Base-by-base conservation (phyloP, 2,888 invertebrate genomes). In the Diaprepes abbreviatus region DNA sequence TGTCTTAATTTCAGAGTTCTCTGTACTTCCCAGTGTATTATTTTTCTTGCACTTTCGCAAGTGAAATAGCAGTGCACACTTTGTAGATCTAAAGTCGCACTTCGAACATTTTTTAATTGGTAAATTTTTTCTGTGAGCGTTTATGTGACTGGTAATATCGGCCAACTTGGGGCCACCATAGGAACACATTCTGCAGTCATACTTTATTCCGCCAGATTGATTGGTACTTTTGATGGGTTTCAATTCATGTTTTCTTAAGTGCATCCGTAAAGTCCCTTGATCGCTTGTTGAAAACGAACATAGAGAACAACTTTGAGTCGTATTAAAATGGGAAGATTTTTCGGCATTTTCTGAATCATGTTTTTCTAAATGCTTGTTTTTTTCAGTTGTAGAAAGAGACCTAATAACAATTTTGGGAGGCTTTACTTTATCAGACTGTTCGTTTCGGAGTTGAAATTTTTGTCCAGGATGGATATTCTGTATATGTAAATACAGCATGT, bases 401-500 rank as follows among this genome's bases (percentile, higher is more conserved):
- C 2, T 1, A 21, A 6, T 10, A 21, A n/a, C n/a, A n/a, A 10
- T 3, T 2, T n/a, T 7, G n/a, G 12, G 10, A 21, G 24, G 3
- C 5, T 24, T 24, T 24, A 45, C 19, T 1, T n/a, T n/a, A n/a
- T n/a, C n/a, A 21, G 21, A 21, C 45, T 17, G 5, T 19, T 6
- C 6, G 12, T 48, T 14, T 12, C 4, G 28, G 3, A 58, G 16
- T 35, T 48, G 45, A 35, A 67, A 67, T 38, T 62, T 62, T 19
- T 55, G 62, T 1, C 67, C 67, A n/a, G 67, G 60, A 60, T 67
- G 67, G 2, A 67, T 17, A n/a, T 24, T 62, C 14, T 55, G 60
- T 9, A 67, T 31, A 19, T 67, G 67, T 12, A 48, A 16, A 31
- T 55, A 45, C 21, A 67, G 36, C 19, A 24, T 31, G 12, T 62